Evolutionary conservation across 2,797 vertebrate species (phyloP).

Genomic region (Rachycentron canadum): DNA sequence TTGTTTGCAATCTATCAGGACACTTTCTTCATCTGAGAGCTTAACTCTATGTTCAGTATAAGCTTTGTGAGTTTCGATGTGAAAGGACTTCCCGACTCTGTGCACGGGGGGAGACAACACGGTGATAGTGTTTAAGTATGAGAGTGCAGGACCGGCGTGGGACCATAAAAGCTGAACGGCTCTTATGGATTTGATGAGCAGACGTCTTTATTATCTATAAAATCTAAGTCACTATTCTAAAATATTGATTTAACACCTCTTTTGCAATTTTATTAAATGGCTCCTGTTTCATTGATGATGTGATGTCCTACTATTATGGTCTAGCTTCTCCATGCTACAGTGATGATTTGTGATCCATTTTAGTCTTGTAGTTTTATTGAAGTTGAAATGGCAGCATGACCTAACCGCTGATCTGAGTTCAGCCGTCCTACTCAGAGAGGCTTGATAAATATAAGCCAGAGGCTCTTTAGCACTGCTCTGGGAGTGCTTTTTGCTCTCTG

Average conservation of each 20-base stretch:
- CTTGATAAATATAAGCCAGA: slow-evolving; percentile 54
- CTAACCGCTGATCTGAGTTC: slow-evolving; percentile 37
- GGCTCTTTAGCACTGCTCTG: slow-evolving; percentile 47
- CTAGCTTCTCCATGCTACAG: not conserved
- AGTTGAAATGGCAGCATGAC: slow-evolving; percentile 44
- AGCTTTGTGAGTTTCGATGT: not conserved
- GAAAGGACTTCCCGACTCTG: not conserved
- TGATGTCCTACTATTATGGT: slow-evolving; percentile 34
- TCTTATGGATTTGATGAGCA: slow-evolving; percentile 8
- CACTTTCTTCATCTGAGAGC: not conserved
- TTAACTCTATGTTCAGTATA: not conserved
- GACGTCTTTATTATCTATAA: slow-evolving; percentile 14
- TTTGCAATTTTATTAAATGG: not conserved
- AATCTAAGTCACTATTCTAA: slow-evolving; percentile 16
- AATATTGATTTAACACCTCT: slow-evolving; percentile 24
- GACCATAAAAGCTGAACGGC: not conserved
- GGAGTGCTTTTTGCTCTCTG: slow-evolving; percentile 32
- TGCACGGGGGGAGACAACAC: not conserved
- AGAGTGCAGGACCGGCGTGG: not conserved
- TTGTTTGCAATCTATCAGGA: not conserved
- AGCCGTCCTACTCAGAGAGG: slow-evolving; percentile 8
- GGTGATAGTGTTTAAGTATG: not conserved
- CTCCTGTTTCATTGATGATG: slow-evolving; percentile 21
- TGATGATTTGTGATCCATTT: slow-evolving; percentile 38
- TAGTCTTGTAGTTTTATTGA: slow-evolving; percentile 23